phyloP scores from a whole-genome alignment of 2,113 vertebrate species.

The Lophius piscatorius region DNA sequence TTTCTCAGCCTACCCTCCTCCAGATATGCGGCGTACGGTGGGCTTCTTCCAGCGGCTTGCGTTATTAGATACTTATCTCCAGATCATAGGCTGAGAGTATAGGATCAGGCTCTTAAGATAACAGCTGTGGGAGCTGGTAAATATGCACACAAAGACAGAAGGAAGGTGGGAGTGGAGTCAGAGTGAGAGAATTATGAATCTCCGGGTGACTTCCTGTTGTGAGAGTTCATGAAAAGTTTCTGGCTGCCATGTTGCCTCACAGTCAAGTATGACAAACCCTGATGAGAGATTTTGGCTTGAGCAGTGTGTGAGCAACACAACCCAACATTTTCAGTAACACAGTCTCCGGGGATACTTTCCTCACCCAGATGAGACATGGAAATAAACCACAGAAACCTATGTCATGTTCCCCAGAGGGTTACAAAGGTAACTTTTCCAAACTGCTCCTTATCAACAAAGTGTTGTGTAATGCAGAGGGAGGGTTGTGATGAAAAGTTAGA shows the following conservation, averaged over 20 bases:
- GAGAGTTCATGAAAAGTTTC: slow-evolving; percentile 33
- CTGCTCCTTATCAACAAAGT: slow-evolving; percentile 31
- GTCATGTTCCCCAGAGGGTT: slow-evolving; percentile 35
- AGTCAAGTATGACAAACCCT: slow-evolving; percentile 1
- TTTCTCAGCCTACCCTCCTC: slow-evolving; percentile 40
- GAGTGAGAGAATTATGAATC: slow-evolving; percentile 26
- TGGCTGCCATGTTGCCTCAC: slow-evolving; percentile 15
- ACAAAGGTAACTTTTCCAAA: slow-evolving; percentile 46
- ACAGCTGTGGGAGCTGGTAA: slow-evolving; percentile 40
- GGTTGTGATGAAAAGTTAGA: neutral
- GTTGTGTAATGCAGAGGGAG: neutral
- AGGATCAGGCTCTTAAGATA: slow-evolving; percentile 37
- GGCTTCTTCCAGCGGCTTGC: slow-evolving; percentile 47
- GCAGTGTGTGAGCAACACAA: slow-evolving; percentile 20
- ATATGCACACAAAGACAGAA: slow-evolving; percentile 16
- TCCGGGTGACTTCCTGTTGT: slow-evolving; percentile 7
- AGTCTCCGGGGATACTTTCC: neutral
- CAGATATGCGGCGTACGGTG: slow-evolving; percentile 28
- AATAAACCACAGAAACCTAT: slow-evolving; percentile 40
- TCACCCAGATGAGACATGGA: slow-evolving; percentile 10
- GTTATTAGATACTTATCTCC: slow-evolving; percentile 63
- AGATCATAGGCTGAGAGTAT: slow-evolving; percentile 44
- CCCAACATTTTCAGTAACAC: neutral
- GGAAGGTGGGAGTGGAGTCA: slow-evolving; percentile 14
- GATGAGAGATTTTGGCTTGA: slow-evolving; percentile 8